Evolutionary conservation across 2,797 vertebrate genomes (phyloP).

Genomic region (Mus caroli): DNA sequence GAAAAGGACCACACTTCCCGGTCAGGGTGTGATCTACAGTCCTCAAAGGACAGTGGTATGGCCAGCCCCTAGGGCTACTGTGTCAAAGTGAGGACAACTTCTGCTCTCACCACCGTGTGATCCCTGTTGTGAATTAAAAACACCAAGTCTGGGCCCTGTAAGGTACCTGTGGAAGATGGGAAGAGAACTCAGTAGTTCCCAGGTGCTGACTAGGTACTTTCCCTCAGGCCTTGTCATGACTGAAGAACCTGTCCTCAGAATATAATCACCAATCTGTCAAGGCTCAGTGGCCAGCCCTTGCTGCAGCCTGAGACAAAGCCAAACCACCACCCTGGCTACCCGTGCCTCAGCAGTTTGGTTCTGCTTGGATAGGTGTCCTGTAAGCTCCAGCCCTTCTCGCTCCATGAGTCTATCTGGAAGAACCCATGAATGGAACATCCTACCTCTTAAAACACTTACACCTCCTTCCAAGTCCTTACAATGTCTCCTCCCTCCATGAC

Average conservation of each 20-base stretch:
- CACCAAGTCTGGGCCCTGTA: neutral
- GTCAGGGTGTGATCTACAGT: neutral
- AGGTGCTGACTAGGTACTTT: neutral
- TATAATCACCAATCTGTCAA: neutral
- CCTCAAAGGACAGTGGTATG: no score
- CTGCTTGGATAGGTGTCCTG: neutral
- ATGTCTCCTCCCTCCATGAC: fast-evolving
- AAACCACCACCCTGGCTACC: fast-evolving
- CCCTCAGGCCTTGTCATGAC: neutral
- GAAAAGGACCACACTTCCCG: no score
- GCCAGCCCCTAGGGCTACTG: fast-evolving
- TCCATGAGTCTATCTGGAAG: neutral
- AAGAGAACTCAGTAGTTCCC: neutral
- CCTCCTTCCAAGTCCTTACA: neutral
- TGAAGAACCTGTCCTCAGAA: neutral
- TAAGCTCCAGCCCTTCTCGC: neutral
- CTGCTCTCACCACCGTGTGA: fast-evolving
- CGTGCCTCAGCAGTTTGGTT: fast-evolving
- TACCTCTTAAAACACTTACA: fast-evolving
- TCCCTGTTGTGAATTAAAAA: neutral
- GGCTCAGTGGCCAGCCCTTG: neutral
- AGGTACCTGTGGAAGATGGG: neutral
- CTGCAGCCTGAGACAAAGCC: neutral
- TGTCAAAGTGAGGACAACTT: neutral
- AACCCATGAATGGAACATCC: fast-evolving